Base-by-base conservation (phyloP, 2,113 vertebrate species). In the Pelusios castaneus region DNA sequence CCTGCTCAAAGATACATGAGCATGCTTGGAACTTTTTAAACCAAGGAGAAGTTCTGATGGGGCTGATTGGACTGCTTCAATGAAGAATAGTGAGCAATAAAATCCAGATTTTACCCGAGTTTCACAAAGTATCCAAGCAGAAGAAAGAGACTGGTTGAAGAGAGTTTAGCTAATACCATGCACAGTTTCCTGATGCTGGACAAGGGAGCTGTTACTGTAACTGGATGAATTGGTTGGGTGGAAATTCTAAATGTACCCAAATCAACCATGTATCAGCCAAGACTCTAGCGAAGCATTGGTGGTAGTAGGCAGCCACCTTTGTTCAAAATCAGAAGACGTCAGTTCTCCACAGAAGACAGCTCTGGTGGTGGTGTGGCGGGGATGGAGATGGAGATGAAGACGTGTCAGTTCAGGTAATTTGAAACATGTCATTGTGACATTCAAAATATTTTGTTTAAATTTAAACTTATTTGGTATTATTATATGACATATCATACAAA, bases 231-330 rank as follows among this genome's bases (percentile, higher is more conserved):
- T 73, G n/a, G n/a, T 21, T 1, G 1, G 49, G 4, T 47, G 13
- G 10, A 51, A 60, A 52, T 41, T 80, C 4, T 67, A 16, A 4
- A 17, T 25, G 31, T 87, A 83, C 89, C 87, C 34, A 41, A 78
- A 84, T 31, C 73, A 54, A 38, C 31, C n/a, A 1, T 1, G 0
- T 0, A 7, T 38, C 49, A 10, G 47, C 10, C 38, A 38, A 79
- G n/a, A 60, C 4, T 2, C 34, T 25, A 88, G 13, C 3, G 41
- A 73, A 41, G 31, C 67, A 73, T 11, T 19, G n/a, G 67, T 73
- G 67, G 38, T 19, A 41, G 38, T 22, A 73, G n/a, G 67, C 4
- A 2, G 67, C 38, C n/a, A 22, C 9, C 63, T 22, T 38, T 70
- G 63, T 22, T 70, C n/a, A 34, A 70, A 67, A 70, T 38, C 34